A percentile compares a stretch with the other conserved stretches of the same genome.
These are phyloP conservation scores for Maconellicoccus hirsutus DNA, from an alignment of 1,140 invertebrate species.

Conservation along the genomic window DNA sequence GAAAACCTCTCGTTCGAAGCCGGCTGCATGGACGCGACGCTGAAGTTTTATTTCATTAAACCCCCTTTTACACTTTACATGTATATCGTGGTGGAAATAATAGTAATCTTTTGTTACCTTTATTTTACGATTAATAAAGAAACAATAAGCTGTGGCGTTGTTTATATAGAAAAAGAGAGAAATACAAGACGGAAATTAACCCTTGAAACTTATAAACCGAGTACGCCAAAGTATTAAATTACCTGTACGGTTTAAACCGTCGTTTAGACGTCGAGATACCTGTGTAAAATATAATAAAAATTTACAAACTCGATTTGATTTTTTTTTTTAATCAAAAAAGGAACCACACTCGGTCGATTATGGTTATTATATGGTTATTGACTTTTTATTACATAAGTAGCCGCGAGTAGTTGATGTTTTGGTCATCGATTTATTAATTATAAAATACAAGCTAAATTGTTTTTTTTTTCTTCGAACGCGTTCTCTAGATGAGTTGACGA, in stretches of 20 bases:
- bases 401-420: background rate
- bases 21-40: no score
- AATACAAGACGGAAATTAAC: background rate
- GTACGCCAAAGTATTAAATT: background rate
- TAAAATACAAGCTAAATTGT: no score
- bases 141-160: background rate
- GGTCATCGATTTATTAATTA: background rate
- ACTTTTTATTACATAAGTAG: background rate
- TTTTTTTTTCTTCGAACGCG: no score
- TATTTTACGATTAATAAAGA: slow-evolving; percentile 1
- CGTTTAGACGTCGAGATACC: background rate
- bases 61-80: background rate
- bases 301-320: slow-evolving; percentile 9
- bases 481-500: no score
- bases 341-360: slow-evolving; percentile 7
- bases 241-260: background rate
- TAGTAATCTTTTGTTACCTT: background rate
- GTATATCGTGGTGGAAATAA: background rate
- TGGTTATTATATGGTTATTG: slow-evolving; percentile 4
- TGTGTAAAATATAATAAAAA: background rate
- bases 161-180: background rate
- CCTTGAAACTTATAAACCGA: background rate
- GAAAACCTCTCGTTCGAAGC: no score
- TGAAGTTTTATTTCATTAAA: background rate
- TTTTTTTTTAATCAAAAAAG: background rate